phyloP scores from a whole-genome alignment of 1,140 invertebrate genomes.

The Chrysoperla carnea region DNA sequence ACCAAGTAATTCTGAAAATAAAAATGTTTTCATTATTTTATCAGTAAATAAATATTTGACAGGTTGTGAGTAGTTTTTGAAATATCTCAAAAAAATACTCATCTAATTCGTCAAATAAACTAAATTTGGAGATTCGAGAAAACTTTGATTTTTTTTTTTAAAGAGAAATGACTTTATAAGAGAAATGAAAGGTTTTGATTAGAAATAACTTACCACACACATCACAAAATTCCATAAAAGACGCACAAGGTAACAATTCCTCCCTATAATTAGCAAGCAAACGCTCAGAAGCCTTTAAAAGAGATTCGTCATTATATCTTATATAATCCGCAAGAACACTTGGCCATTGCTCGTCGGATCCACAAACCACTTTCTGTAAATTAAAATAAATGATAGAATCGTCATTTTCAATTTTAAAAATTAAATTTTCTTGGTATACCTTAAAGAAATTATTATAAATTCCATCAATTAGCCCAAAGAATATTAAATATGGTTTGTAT shows the following conservation, averaged over 20 bases:
- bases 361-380: slow-evolving; percentile 52
- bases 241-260: slow-evolving; percentile 76
- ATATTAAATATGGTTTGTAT: slow-evolving; percentile 74
- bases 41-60: no score
- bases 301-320: slow-evolving; percentile 77
- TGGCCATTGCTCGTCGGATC: slow-evolving; percentile 70
- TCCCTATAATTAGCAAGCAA: slow-evolving; percentile 68
- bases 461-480: slow-evolving; percentile 63
- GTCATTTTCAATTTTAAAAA: no score
- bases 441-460: slow-evolving; percentile 61
- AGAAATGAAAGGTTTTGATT: no score
- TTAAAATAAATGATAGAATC: slow-evolving; percentile 9
- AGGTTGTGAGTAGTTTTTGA: no score
- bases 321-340: slow-evolving; percentile 80
- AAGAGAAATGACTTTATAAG: no score
- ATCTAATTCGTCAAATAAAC: no score
- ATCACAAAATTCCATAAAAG: slow-evolving; percentile 82
- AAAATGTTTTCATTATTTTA: slow-evolving; percentile 7
- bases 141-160: no score
- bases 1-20: slow-evolving; percentile 38
- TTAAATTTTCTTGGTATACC: slow-evolving; percentile 23
- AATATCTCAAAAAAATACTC: no score
- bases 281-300: slow-evolving; percentile 74
- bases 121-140: no score
- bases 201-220: slow-evolving; percentile 47